Conservation (phyloP, 2,797 vertebrate genomes). For the Macroramphosus scolopax region DNA sequence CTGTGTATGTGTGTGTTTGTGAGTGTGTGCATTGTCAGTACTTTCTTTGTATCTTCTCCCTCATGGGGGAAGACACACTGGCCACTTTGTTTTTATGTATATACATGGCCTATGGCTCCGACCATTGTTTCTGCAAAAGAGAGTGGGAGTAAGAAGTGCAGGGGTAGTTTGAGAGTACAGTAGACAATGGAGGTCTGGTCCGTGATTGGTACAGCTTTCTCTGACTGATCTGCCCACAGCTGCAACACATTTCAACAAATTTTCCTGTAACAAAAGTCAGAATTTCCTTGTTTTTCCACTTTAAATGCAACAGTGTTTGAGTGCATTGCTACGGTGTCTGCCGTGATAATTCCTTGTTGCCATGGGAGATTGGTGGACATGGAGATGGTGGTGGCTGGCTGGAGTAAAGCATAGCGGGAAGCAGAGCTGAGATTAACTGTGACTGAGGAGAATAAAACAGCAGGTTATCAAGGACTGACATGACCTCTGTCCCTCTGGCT, state of each 20-base stretch:
- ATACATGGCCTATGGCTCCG: slow-evolving; percentile 65
- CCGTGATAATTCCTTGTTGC: slow-evolving; percentile 54
- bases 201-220: slow-evolving; percentile 58
- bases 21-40: slow-evolving; percentile 45
- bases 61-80: slow-evolving; percentile 59
- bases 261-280: slow-evolving; percentile 21
- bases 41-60: slow-evolving; percentile 67
- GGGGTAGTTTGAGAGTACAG: slow-evolving; percentile 53
- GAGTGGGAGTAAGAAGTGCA: slow-evolving; percentile 33
- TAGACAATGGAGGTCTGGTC: slow-evolving; percentile 58
- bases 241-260: slow-evolving; percentile 12
- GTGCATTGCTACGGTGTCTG: not conserved
- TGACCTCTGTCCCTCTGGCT: slow-evolving; percentile 50
- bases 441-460: slow-evolving; percentile 68
- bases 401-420: slow-evolving; percentile 64
- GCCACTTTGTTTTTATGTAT: slow-evolving; percentile 69
- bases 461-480: slow-evolving; percentile 53
- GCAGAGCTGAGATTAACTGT: slow-evolving; percentile 71
- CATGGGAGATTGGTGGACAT: slow-evolving; percentile 55
- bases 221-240: slow-evolving; percentile 52
- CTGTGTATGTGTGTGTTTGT: slow-evolving; percentile 18
- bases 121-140: slow-evolving; percentile 67
- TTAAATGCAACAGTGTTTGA: not conserved
- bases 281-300: slow-evolving; percentile 3
- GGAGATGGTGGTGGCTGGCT: slow-evolving; percentile 64